Conservation (phyloP, 2,113 vertebrate species). For the Pogona vitticeps region DNA sequence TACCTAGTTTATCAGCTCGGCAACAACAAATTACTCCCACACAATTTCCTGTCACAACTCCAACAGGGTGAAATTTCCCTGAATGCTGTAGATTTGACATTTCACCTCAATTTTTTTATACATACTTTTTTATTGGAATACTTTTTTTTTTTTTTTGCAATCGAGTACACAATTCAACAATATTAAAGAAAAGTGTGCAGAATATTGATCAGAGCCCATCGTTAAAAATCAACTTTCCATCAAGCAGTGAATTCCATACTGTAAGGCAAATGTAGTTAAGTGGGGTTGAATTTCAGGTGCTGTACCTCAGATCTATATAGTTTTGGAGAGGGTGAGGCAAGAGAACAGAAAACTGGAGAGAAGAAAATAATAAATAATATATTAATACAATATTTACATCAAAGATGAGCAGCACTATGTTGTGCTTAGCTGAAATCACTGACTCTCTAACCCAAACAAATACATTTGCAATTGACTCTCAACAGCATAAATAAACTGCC, state of each 20-base stretch:
- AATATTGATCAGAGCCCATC: too few species aligned
- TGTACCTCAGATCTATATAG: neutral
- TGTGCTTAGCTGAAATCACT: neutral
- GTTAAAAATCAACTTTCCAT: conserved; percentile 20
- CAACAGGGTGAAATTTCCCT: neutral
- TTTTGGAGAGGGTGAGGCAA: neutral
- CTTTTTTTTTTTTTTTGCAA: too few species aligned
- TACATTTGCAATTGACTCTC: neutral
- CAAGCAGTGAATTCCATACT: neutral
- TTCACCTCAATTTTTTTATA: neutral
- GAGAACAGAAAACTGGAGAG: neutral
- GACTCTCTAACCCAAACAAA: neutral
- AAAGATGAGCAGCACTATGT: neutral
- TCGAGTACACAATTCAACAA: too few species aligned
- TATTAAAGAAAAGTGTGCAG: too few species aligned
- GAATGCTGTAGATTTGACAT: conserved; percentile 19
- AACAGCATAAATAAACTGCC: neutral
- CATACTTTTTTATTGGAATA: too few species aligned
- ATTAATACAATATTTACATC: neutral
- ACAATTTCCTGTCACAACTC: conserved; percentile 8
- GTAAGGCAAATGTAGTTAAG: neutral
- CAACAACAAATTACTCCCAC: neutral
- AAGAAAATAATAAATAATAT: neutral
- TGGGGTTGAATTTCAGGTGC: neutral
- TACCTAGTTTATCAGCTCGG: neutral